These are phyloP conservation scores for Parus major DNA, from an alignment of 2,113 vertebrate species.

Conservation along the genomic window DNA sequence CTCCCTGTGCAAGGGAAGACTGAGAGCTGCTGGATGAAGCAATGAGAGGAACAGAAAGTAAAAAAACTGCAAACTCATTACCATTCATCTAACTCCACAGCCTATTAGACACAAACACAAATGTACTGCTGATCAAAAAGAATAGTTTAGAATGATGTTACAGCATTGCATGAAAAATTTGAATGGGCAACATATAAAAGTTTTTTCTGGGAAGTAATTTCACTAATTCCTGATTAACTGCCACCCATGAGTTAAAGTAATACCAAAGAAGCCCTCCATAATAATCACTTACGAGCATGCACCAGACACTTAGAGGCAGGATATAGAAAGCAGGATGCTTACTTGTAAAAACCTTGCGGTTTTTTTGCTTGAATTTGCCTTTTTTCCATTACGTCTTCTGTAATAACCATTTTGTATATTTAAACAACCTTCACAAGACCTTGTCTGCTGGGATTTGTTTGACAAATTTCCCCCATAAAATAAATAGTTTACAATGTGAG, in stretches of 20 bases:
- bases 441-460: neutral
- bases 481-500: neutral
- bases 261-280: neutral
- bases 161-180: neutral
- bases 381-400: neutral
- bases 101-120: neutral
- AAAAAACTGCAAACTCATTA: neutral
- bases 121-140: neutral
- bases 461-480: neutral
- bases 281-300: neutral
- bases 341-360: neutral
- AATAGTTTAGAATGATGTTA: neutral
- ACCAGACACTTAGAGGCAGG: neutral
- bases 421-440: neutral
- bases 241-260: neutral
- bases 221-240: neutral
- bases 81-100: neutral
- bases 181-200: neutral
- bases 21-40: neutral
- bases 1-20: neutral
- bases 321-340: neutral
- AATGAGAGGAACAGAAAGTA: neutral
- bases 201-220: neutral
- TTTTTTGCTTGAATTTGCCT: constrained; percentile 9
- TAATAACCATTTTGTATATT: neutral